phyloP scores from a whole-genome alignment of 2,888 invertebrate genomes.

The Tachina fera region DNA sequence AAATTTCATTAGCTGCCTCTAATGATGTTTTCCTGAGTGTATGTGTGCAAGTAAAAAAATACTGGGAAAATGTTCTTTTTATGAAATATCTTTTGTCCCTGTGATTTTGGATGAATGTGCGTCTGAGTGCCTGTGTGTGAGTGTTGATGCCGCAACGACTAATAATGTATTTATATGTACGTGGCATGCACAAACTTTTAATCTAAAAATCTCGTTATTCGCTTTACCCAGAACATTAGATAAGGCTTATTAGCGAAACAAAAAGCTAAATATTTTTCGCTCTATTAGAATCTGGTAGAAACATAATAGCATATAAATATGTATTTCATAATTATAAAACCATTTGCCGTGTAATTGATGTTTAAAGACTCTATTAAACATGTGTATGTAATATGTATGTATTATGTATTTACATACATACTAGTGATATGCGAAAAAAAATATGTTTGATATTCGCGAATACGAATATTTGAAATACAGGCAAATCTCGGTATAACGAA shows the following conservation, averaged over 20 bases:
- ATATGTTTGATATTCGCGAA: too few relatives aligned
- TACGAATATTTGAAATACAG: too few relatives aligned
- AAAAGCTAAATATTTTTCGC: constrained; percentile 39
- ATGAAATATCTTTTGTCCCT: constrained; percentile 10
- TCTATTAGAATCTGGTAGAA: constrained; percentile 59
- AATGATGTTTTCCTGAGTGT: constrained; percentile 35
- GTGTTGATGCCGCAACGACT: constrained; percentile 25
- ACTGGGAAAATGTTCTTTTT: constrained; percentile 29
- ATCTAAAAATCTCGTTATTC: constrained; percentile 80
- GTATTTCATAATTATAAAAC: constrained; percentile 79
- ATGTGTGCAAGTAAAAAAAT: not conserved
- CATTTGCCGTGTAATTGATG: constrained; percentile 78
- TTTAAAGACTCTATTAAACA: constrained; percentile 72
- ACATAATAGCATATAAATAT: not conserved
- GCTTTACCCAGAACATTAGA: constrained; percentile 80
- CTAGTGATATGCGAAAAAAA: too few relatives aligned
- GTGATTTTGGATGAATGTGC: not conserved
- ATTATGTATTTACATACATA: too few relatives aligned
- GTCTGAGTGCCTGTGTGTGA: constrained; percentile 2
- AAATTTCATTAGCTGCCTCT: not conserved
- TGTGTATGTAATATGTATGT: too few relatives aligned
- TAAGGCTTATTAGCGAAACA: constrained; percentile 73
- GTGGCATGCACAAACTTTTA: constrained; percentile 34
- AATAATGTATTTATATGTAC: constrained; percentile 39
- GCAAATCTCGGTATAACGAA: too few relatives aligned